Percentiles rank a stretch among this genome's conserved stretches.
Conservation (phyloP, 2,113 vertebrate species). For the Elephas maximus region DNA sequence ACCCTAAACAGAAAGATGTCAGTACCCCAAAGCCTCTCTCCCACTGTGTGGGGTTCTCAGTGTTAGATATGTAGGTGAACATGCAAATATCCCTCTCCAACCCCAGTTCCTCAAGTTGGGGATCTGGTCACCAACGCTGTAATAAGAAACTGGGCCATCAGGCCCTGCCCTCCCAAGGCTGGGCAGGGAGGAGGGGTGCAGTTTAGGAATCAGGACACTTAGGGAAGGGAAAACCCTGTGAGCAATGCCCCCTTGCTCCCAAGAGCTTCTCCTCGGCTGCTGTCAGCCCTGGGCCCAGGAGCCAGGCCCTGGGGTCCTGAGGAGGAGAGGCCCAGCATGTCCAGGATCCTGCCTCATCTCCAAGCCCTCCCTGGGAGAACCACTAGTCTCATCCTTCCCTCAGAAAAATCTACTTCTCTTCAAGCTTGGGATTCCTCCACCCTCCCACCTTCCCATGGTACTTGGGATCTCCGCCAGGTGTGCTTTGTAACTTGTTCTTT, state of each 20-base stretch:
- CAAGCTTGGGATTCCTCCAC: no score
- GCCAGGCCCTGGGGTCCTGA: neutral
- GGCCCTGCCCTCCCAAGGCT: neutral
- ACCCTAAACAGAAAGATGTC: neutral
- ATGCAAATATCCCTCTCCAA: neutral
- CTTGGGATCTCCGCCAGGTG: neutral
- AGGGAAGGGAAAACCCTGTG: neutral
- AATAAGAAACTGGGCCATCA: neutral
- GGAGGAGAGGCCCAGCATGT: neutral
- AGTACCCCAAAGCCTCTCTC: neutral
- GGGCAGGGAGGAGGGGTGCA: neutral
- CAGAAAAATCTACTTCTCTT: neutral
- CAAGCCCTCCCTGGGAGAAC: neutral
- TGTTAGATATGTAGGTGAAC: neutral
- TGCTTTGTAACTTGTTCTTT: neutral
- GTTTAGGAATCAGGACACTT: neutral
- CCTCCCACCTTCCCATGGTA: fast-evolving
- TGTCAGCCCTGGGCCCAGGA: neutral
- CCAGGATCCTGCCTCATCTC: neutral
- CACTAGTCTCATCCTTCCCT: neutral
- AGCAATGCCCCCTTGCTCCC: neutral
- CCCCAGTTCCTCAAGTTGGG: neutral
- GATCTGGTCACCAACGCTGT: neutral
- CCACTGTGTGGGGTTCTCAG: neutral
- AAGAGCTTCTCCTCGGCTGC: neutral